Conservation (phyloP, 1,140 invertebrate species). For the Aphis craccivora region DNA sequence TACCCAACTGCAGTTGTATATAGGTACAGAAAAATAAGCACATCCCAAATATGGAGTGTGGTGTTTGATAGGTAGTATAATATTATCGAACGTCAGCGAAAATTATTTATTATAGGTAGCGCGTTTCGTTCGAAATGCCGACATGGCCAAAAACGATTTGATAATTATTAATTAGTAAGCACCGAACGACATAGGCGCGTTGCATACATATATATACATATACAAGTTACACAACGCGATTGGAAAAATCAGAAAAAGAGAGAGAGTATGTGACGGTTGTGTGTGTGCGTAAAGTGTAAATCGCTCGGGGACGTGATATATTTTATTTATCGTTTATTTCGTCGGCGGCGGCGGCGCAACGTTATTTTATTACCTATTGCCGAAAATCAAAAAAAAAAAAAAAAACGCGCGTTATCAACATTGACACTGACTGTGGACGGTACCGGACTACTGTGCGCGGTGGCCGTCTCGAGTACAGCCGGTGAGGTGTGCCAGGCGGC, state of each 20-base stretch:
- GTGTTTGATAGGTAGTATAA: neutral
- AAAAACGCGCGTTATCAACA: neutral
- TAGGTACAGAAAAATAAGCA: neutral
- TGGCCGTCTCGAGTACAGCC: neutral
- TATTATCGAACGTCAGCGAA: neutral
- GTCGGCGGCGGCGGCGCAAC: neutral
- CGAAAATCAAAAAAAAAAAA: neutral
- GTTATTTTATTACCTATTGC: neutral
- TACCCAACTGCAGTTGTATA: no score
- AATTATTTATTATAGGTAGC: neutral
- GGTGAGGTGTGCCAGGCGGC: neutral
- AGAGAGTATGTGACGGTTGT: neutral
- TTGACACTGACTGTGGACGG: constrained; percentile 36
- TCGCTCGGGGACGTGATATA: constrained; percentile 1
- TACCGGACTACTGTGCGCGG: neutral
- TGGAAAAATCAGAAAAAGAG: neutral
- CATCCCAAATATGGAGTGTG: neutral
- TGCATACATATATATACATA: neutral
- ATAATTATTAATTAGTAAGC: constrained; percentile 30
- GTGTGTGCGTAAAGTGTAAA: neutral
- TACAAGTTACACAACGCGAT: neutral
- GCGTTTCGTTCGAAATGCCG: neutral
- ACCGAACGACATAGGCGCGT: neutral
- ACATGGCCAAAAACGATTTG: neutral
- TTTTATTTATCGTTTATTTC: neutral